These are phyloP conservation scores for Upupa epops DNA, from an alignment of 2,113 vertebrate species.

Conservation along the genomic window DNA sequence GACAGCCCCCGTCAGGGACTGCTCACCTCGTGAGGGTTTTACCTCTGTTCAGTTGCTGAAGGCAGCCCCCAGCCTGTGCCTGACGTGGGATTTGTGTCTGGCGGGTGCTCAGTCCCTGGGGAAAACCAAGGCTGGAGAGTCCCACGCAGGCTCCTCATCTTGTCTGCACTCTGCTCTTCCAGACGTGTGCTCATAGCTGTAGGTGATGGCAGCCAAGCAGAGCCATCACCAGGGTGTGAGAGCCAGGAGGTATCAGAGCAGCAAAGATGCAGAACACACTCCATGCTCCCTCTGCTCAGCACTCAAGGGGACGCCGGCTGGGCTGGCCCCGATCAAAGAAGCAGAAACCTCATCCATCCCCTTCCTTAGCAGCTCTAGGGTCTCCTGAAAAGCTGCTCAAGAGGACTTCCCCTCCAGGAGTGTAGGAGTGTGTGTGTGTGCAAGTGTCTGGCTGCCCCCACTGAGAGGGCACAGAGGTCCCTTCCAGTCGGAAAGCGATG, in stretches of 20 bases:
- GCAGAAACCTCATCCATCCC: neutral
- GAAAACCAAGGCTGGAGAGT: neutral
- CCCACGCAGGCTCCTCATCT: fast-evolving
- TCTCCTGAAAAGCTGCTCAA: neutral
- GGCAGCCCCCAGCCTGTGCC: neutral
- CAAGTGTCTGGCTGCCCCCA: neutral
- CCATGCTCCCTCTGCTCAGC: neutral
- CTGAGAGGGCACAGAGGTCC: fast-evolving
- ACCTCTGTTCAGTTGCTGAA: neutral
- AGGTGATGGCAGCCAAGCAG: neutral
- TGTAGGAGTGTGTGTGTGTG: fast-evolving
- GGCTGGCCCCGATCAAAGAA: neutral
- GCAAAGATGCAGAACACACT: fast-evolving
- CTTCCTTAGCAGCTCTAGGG: neutral
- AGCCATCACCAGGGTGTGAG: neutral
- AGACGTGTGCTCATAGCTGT: fast-evolving
- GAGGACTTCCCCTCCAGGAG: neutral
- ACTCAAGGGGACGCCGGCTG: neutral
- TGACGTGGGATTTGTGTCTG: neutral
- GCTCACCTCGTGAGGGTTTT: fast-evolving
- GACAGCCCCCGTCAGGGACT: too few relatives aligned
- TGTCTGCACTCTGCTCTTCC: neutral
- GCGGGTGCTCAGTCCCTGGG: fast-evolving
- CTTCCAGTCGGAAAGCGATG: neutral
- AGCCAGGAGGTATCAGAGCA: neutral